phyloP scores from a whole-genome alignment of 2,888 invertebrate species.

The Cepaea hortensis region DNA sequence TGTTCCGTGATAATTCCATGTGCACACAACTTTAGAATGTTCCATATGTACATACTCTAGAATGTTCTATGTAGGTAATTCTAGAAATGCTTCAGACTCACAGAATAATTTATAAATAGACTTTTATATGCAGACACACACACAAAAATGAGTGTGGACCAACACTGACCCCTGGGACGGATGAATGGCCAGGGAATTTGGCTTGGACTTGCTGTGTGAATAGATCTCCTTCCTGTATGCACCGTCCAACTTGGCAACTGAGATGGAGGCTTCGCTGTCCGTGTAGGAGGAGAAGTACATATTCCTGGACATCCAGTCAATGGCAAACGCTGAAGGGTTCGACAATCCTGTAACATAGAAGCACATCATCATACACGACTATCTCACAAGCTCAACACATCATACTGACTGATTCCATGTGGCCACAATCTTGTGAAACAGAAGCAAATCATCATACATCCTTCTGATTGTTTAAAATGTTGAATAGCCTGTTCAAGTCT shows the following conservation, averaged over 20 bases:
- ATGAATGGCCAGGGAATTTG: conserved; percentile 83
- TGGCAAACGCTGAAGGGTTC: conserved; percentile 84
- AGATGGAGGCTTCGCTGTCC: conserved; percentile 79
- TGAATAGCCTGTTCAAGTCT: too few relatives aligned
- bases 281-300: conserved; percentile 83
- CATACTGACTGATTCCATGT: background rate
- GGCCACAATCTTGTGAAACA: background rate
- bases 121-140: too few relatives aligned
- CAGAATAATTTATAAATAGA: too few relatives aligned
- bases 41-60: too few relatives aligned
- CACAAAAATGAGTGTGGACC: too few relatives aligned
- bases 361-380: background rate
- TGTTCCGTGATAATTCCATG: too few relatives aligned
- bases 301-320: conserved; percentile 88
- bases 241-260: conserved; percentile 84
- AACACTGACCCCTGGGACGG: conserved; percentile 80
- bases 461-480: too few relatives aligned
- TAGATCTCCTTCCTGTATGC: conserved; percentile 81
- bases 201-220: conserved; percentile 57
- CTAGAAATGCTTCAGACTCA: too few relatives aligned
- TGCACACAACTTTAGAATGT: too few relatives aligned
- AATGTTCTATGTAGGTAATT: too few relatives aligned
- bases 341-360: conserved; percentile 61
- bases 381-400: background rate
- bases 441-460: too few relatives aligned